A percentile compares a stretch with the other conserved stretches of the same genome.
These are phyloP conservation scores for Drosophila parthenogenetica DNA, from an alignment of 2,888 invertebrate species.

Conservation along the genomic window DNA sequence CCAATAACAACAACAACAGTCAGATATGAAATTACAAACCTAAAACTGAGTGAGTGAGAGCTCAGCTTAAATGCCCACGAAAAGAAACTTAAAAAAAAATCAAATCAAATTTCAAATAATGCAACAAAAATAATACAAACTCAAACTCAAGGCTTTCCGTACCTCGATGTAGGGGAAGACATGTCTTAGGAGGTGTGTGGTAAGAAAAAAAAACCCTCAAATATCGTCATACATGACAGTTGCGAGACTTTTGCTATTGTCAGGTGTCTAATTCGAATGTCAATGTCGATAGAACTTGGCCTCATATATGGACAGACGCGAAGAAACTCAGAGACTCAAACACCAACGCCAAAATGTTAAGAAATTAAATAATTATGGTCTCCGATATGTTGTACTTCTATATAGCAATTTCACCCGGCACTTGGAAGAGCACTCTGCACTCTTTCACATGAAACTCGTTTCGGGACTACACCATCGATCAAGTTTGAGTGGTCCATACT, in stretches of 20 bases:
- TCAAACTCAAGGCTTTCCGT: slow-evolving; percentile 57
- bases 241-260: slow-evolving; percentile 54
- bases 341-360: slow-evolving; percentile 45
- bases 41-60: slow-evolving; percentile 36
- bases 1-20: slow-evolving; percentile 34
- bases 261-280: slow-evolving; percentile 81
- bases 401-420: slow-evolving; percentile 45
- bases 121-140: slow-evolving; percentile 50
- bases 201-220: slow-evolving; percentile 4
- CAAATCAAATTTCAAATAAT: slow-evolving; percentile 74
- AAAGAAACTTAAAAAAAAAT: slow-evolving; percentile 34
- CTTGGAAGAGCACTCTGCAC: slow-evolving; percentile 22
- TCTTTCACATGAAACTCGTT: slow-evolving; percentile 54
- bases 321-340: slow-evolving; percentile 14
- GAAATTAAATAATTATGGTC: slow-evolving; percentile 74
- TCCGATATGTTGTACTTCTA: slow-evolving; percentile 16
- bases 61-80: slow-evolving; percentile 70
- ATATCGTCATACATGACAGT: slow-evolving; percentile 51
- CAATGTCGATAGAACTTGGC: slow-evolving; percentile 69
- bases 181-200: not conserved
- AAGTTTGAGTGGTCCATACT: slow-evolving; percentile 70
- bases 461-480: slow-evolving; percentile 67
- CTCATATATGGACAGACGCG: slow-evolving; percentile 36
- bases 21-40: slow-evolving; percentile 77
- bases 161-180: not conserved